These are phyloP conservation scores for Bubalus kerabau DNA, from an alignment of 2,113 vertebrate genomes.

Conservation along the genomic window DNA sequence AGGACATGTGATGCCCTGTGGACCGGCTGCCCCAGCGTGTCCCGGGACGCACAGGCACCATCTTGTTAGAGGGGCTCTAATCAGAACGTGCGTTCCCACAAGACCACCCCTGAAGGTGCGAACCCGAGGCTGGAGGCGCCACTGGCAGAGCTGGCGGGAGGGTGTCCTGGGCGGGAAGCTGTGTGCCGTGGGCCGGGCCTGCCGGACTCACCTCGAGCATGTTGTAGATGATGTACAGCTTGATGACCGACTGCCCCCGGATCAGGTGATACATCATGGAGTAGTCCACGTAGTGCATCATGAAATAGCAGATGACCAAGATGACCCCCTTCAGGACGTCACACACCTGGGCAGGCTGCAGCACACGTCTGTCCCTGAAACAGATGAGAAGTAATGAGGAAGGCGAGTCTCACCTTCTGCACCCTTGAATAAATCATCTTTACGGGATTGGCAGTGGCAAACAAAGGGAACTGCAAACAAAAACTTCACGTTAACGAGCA, in stretches of 20 bases:
- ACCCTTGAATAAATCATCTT: background rate
- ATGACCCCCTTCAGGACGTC: conserved; percentile 96
- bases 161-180: rapidly evolving
- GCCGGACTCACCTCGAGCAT: conserved; percentile 96
- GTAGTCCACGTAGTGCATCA: conserved; percentile 99
- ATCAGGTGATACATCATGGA: conserved; percentile 99
- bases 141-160: rapidly evolving
- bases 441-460: background rate
- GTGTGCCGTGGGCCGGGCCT: rapidly evolving
- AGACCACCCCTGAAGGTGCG: rapidly evolving
- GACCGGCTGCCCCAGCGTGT: background rate
- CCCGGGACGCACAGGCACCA: background rate
- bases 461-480: background rate
- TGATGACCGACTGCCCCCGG: conserved; percentile 98
- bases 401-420: conserved; percentile 1
- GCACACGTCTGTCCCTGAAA: conserved; percentile 90
- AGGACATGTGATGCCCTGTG: rapidly evolving
- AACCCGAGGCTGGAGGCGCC: background rate
- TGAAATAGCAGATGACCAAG: conserved; percentile 94
- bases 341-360: conserved; percentile 97
- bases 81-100: background rate
- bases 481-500: background rate
- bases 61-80: background rate
- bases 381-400: conserved; percentile 50
- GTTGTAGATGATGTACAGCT: conserved; percentile 99